These are phyloP conservation scores for Coccyzus lansbergi DNA, from an alignment of 2,797 vertebrate genomes.

Conservation along the genomic window DNA sequence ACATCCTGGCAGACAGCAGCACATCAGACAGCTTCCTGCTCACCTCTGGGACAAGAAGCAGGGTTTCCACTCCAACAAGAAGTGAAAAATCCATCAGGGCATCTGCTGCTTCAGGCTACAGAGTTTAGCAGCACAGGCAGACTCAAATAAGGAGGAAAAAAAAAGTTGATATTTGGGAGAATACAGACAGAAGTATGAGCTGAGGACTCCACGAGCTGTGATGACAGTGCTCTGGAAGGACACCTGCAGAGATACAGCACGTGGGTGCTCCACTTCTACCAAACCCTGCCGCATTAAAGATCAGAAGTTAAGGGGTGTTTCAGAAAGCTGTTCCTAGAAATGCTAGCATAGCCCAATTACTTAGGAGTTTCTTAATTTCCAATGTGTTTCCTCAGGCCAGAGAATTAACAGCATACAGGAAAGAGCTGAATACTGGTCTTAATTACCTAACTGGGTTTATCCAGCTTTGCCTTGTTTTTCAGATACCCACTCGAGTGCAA, in stretches of 20 bases:
- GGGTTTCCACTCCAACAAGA: not conserved
- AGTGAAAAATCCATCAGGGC: not conserved
- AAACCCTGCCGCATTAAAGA: not conserved
- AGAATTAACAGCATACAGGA: conserved; percentile 34
- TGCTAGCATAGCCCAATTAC: not conserved
- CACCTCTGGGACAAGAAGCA: not conserved
- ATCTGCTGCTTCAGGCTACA: not conserved
- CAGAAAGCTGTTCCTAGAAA: not conserved
- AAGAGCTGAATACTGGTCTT: conserved; percentile 27
- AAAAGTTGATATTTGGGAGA: not conserved
- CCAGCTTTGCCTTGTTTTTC: conserved; percentile 27
- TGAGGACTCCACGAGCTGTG: fast-evolving
- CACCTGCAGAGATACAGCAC: not conserved
- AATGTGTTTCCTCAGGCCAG: conserved; percentile 13
- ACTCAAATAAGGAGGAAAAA: not conserved
- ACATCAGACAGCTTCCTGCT: not conserved
- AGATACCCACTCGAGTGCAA: not conserved
- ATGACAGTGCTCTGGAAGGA: not conserved
- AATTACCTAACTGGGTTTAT: not conserved
- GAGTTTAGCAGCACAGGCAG: not conserved
- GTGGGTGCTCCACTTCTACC: not conserved
- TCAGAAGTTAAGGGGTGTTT: not conserved
- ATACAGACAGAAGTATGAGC: not conserved
- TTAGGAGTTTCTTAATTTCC: not conserved
- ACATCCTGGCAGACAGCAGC: not conserved